Base-by-base conservation (phyloP, 2,888 invertebrate species). In the Dicranocentrus wangi region DNA sequence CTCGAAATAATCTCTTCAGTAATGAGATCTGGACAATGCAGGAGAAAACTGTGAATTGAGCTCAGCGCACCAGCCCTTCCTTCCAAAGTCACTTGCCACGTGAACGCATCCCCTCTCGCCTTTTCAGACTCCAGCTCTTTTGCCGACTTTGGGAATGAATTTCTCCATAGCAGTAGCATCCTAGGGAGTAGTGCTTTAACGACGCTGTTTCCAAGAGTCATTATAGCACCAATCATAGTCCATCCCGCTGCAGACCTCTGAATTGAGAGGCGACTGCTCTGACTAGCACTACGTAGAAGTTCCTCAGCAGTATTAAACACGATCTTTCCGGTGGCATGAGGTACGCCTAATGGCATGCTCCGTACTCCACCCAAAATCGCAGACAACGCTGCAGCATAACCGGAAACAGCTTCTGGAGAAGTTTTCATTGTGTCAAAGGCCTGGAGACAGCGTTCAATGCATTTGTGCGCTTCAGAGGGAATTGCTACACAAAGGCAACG, bases 241-340 rank as follows among this genome's bases (percentile, higher is more conserved):
- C 99, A 99, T 28, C 99, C 99, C 42, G 98, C 98, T 88, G 97
- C 97, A 0, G 98, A 98, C 87, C 98, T 92, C 86, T 97, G 96
- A 82, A 98, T 91, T 0, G 98, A 98, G 75, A 99, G 91, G 68
- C 98, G 92, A 88, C 97, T 97, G 89, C 97, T 99, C 90, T 99
- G 98, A 87, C 96, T 96, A 0, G 99, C 99, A 82, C 98, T 97
- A 83, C 98, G 91, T 61, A 99, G 90, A 86, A 99, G 90, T 88
- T 99, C 99, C 90, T 99, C 99, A 0, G 98, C 99, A 5, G 97
- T 95, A 88, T 96, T 96, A 89, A 99, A 99, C 43, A 99, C 96
- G 82, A 92, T 91, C 91, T 92, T 98, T 83, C 98, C 98, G 87
- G 98, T 96, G 28, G 95, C 96, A 89, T 98, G 97, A 0, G 99